Evolutionary conservation across 2,888 invertebrate genomes (phyloP), one percentile per base, ranked within the genome.

Genomic region (Phortica okadai): DNA sequence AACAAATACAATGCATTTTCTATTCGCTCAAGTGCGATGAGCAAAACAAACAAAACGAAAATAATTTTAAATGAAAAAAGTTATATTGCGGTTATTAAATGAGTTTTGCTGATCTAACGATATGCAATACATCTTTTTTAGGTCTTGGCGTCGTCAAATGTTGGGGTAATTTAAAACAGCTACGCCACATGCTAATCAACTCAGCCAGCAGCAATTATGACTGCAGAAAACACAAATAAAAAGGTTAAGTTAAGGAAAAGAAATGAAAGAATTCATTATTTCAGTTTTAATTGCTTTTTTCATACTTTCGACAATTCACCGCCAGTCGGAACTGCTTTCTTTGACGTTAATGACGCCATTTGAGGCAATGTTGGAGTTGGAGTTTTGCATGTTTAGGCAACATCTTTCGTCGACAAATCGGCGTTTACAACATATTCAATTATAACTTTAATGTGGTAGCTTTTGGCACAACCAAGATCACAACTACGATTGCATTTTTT

Each of bases 231-330:
- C 69, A 58, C 74, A 76, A 77, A 42, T 25, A 21, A 21, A 72
- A 72, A 72, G 64, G 42, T 11, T 56, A 14, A 5, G 54, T 14
- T 25, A 25, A 70, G 33, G 54, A 54, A 70, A 64, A 54, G 77
- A 81, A 79, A 81, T 81, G 86, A 89, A 89, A 86, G 89, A 90
- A 90, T 85, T 87, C 89, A 88, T 89, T 90, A 89, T 90, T 85
- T 88, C 82, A 86, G 81, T 89, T 89, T 89, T 90, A 89, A 89
- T 89, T 88, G 85, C 90, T 89, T 89, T 89, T 87, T 89, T 88
- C 88, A 86, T 90, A 89, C 89, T 89, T 90, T 88, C 84, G 77
- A 87, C 85, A 85, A 78, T 80, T 76, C 74, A 82, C 80, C 82
- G 82, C 79, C 82, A 81, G 81, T 79, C 79, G 78, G 72, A 79